Evolutionary conservation across 1,140 invertebrate species (phyloP), one percentile per base, ranked within the genome.

Genomic region (Chrysopa pallens): DNA sequence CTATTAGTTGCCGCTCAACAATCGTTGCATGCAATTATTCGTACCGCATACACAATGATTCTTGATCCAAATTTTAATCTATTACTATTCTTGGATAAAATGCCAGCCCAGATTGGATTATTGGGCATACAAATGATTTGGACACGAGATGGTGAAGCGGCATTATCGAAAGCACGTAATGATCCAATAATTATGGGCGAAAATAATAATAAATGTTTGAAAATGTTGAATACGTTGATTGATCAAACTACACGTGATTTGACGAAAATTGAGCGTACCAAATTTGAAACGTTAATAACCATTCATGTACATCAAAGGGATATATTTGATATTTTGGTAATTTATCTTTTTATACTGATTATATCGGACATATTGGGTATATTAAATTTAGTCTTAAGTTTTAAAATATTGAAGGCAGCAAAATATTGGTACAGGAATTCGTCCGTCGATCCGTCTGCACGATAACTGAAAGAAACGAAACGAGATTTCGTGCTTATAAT

Each of bases 291-390:
- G 0, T 64, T 97, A 1, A 95, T 97, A 49, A 97, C 92, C 0
- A 95, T 96, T 48, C 91, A 96, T 54, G 91, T 97, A 0, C 92
- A 97, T 69, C 93, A 97, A 60, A 69, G 90, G 43, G 91, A 96
- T 61, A 95, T 96, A 44, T 95, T 96, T 61, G 90, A 95, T 67
- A 84, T 88, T 54, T 56, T 96, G 71, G 89, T 92, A 63, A 67
- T 67, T 55, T 40, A 9, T 42, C 17, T 23, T 23, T 23, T 23
- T 23, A 23, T 23, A 5, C 17, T 2, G 17, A n/a, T n/a, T n/a
- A n/a, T n/a, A n/a, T n/a, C n/a, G n/a, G n/a, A n/a, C n/a, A n/a
- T n/a, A n/a, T n/a, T n/a, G n/a, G n/a, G n/a, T n/a, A n/a, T n/a
- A n/a, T n/a, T n/a, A n/a, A n/a, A n/a, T n/a, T n/a, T n/a, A n/a